Percentiles rank a stretch among this genome's conserved stretches.
phyloP scores from a whole-genome alignment of 2,797 vertebrate species.

The Galaxias olidus region DNA sequence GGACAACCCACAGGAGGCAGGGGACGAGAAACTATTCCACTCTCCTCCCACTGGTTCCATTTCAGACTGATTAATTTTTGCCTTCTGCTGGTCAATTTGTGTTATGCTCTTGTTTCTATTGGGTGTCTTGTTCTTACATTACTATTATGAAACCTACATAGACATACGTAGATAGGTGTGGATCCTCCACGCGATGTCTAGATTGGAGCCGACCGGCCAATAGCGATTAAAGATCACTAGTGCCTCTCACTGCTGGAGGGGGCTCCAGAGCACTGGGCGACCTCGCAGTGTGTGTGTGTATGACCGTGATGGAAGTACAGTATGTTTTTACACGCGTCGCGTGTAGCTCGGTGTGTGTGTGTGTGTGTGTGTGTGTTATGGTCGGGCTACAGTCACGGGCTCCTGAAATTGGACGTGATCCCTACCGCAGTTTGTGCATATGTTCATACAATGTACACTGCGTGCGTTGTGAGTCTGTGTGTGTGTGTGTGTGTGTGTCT shows the following conservation, averaged over 20 bases:
- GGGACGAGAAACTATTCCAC: no score
- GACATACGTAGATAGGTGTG: no score
- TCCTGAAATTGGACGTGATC: slow-evolving; percentile 58
- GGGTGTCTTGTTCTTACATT: no score
- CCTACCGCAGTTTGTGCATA: no score
- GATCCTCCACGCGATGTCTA: neutral
- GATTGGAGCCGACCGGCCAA: neutral
- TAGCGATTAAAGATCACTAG: slow-evolving; percentile 8
- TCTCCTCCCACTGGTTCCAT: no score
- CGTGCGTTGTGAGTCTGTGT: slow-evolving; percentile 26
- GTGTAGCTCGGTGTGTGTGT: slow-evolving; percentile 10
- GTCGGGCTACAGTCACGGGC: slow-evolving; percentile 54
- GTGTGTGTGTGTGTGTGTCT: neutral
- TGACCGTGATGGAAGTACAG: slow-evolving; percentile 25
- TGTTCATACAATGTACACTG: no score
- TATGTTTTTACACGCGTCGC: slow-evolving; percentile 54
- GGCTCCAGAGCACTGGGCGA: slow-evolving; percentile 38
- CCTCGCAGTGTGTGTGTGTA: slow-evolving; percentile 40
- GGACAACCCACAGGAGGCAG: neutral
- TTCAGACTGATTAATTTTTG: no score
- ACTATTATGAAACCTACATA: neutral
- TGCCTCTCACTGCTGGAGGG: slow-evolving; percentile 30
- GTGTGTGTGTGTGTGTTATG: slow-evolving; percentile 49
- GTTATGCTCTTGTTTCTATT: no score
- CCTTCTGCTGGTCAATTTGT: no score